These are phyloP conservation scores for Gymnocheta viridis DNA, from an alignment of 2,888 invertebrate genomes.

Conservation along the genomic window DNA sequence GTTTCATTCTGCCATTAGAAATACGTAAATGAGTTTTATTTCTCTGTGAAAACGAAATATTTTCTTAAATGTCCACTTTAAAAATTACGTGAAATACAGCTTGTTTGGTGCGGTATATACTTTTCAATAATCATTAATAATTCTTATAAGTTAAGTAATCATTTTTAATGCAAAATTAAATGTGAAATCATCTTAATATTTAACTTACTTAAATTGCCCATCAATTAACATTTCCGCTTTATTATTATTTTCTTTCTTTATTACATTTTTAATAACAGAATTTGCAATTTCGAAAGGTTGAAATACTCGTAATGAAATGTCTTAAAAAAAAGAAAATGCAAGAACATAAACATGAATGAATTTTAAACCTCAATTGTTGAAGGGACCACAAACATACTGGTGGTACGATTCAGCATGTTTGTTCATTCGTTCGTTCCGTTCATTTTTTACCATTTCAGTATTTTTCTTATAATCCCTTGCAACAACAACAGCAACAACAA, in stretches of 20 bases:
- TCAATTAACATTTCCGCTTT: conserved; percentile 49
- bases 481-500: neutral
- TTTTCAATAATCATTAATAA: no score
- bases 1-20: no score
- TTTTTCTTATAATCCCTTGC: conserved; percentile 5
- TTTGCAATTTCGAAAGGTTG: conserved; percentile 56
- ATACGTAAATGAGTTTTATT: no score
- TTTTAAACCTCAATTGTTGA: conserved; percentile 60
- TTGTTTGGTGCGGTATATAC: no score
- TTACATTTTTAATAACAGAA: conserved; percentile 58
- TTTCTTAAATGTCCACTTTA: no score
- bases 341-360: conserved; percentile 43
- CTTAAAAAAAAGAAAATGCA: neutral
- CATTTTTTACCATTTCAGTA: conserved; percentile 13
- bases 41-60: no score
- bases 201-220: conserved; percentile 34
- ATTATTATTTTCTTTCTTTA: conserved; percentile 23
- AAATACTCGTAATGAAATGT: conserved; percentile 36
- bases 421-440: conserved; percentile 28
- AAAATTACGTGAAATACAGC: no score
- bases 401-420: conserved; percentile 54
- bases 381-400: conserved; percentile 67
- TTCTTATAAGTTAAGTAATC: neutral
- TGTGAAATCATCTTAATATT: conserved; percentile 27
- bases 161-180: neutral